Conservation (phyloP, 2,888 invertebrate genomes). For the Steromphala cineraria region DNA sequence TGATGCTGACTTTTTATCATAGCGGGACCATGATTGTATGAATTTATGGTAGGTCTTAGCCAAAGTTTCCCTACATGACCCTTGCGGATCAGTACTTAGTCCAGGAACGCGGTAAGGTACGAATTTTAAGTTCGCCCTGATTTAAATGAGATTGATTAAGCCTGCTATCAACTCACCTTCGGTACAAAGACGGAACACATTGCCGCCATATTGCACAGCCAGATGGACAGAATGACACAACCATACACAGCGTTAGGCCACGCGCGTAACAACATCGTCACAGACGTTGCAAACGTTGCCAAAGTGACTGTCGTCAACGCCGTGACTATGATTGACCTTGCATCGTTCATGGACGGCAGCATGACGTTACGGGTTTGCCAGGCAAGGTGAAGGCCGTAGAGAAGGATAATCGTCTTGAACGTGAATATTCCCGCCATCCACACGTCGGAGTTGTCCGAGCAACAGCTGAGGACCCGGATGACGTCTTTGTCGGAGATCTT, state of each 20-base stretch:
- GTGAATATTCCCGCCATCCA: slow-evolving; percentile 54
- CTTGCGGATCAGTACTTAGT: no score
- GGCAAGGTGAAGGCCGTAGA: slow-evolving; percentile 56
- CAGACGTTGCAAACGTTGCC: slow-evolving; percentile 45
- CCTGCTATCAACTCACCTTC: slow-evolving; percentile 48
- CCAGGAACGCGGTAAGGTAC: no score
- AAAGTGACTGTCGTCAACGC: slow-evolving; percentile 47
- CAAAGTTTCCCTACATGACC: no score
- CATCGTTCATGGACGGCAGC: slow-evolving; percentile 63
- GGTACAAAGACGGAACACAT: slow-evolving; percentile 59
- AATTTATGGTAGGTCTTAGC: no score
- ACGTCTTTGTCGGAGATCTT: background rate
- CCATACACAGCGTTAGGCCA: slow-evolving; percentile 52
- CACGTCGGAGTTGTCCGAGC: slow-evolving; percentile 42
- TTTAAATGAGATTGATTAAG: no score
- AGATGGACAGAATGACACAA: slow-evolving; percentile 44
- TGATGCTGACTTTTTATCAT: no score
- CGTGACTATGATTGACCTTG: slow-evolving; percentile 51
- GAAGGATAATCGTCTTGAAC: slow-evolving; percentile 56
- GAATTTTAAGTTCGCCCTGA: no score
- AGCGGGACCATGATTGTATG: no score
- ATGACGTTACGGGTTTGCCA: slow-evolving; percentile 63
- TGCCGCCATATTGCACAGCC: slow-evolving; percentile 46
- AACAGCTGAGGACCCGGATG: slow-evolving; percentile 32
- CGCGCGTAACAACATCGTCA: slow-evolving; percentile 42